Evolutionary conservation across 2,113 vertebrate genomes (phyloP).

Genomic region (Toxostoma redivivum): DNA sequence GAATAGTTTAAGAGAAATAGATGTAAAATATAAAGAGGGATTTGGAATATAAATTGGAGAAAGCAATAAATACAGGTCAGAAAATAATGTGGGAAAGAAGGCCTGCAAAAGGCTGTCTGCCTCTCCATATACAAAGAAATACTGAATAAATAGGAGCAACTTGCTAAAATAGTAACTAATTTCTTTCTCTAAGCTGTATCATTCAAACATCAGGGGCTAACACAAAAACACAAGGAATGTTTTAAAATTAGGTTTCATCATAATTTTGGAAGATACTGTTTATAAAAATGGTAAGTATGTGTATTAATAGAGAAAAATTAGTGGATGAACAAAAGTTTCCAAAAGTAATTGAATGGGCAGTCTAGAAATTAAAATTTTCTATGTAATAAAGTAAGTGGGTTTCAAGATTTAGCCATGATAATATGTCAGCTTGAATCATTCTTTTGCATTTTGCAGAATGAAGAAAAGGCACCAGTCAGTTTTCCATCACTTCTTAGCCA

Average conservation of each 20-base stretch:
- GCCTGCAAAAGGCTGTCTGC: not conserved
- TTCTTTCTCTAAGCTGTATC: not conserved
- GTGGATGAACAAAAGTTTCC: not conserved
- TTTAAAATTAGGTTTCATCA: not conserved
- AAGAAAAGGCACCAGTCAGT: slow-evolving; percentile 74
- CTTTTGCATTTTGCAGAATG: slow-evolving; percentile 60
- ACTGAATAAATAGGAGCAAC: not conserved
- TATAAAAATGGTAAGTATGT: not conserved
- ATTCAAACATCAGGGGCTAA: not conserved
- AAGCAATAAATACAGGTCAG: not conserved
- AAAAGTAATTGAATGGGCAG: not conserved
- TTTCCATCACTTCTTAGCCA: slow-evolving; percentile 89
- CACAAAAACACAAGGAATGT: not conserved
- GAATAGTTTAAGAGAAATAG: not conserved
- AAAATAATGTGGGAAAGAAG: not conserved
- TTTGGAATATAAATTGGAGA: not conserved
- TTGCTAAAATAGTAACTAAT: not conserved
- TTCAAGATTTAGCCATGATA: not conserved
- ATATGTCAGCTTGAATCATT: not conserved
- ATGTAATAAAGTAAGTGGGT: not conserved
- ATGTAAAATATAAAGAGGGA: not conserved
- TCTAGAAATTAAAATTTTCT: not conserved
- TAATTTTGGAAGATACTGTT: not conserved
- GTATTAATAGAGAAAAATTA: not conserved
- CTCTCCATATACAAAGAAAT: not conserved